Base-by-base conservation (phyloP, 2,888 invertebrate species). In the Falcaria lacertinaria region DNA sequence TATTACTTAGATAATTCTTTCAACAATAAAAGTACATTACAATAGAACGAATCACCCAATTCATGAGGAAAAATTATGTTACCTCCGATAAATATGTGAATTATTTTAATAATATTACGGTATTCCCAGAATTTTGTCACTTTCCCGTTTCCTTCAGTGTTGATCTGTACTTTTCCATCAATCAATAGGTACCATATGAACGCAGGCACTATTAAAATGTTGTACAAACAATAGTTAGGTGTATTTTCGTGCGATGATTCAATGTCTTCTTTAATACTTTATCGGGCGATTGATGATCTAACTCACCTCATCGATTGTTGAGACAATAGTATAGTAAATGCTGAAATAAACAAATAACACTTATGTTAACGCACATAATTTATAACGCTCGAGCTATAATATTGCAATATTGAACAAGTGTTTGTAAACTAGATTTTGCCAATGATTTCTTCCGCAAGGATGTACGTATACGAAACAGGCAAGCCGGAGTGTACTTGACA, bases 281-380 rank as follows among this genome's bases (percentile, higher is more conserved):
- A 58, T 44, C 34, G 50, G 45, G 45, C 39, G 45, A 50, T 57
- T 49, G 41, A 51, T 51, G 53, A 44, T 34, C 28, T 3, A 28
- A 11, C 54, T 61, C 60, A 56, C 60, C 51, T 65, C 64, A 62
- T 56, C 55, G 47, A 54, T 54, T 44, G 45, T 43, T 45, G 44
- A 43, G 44, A 53, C 54, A 57, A 52, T 50, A 43, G 42, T 41
- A 22, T 16, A n/a, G 17, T 39, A 16, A 33, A 33, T 16, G 3
- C 32, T 13, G 11, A 3, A 39, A 39, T 45, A 56, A 56, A 53
- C 57, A 51, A 42, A 32, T 37, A 38, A n/a, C 22, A 44, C 51
- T 55, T 46, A 49, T 25, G 35, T 37, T 19, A 19, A 19, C 1
- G 6, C 19, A 19, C 19, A 19, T 19, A 6, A 19, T 4, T 19